phyloP scores from a whole-genome alignment of 1,140 invertebrate species.

The Melipona quadrifasciata region DNA sequence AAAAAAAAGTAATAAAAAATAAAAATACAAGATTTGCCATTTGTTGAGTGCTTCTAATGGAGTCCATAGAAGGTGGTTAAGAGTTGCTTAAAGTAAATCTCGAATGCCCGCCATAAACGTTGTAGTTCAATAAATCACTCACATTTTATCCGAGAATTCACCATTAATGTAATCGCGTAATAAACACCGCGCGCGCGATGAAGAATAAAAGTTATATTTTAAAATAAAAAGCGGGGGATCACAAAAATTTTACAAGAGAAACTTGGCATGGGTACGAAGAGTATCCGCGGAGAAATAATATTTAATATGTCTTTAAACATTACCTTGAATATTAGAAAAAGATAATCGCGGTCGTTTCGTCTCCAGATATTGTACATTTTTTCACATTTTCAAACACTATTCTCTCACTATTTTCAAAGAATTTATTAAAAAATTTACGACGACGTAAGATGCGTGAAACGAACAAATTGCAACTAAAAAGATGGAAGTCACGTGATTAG shows the following conservation, averaged over 20 bases:
- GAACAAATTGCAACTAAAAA: neutral
- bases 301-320: neutral
- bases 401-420: neutral
- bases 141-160: neutral
- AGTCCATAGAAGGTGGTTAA: neutral
- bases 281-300: neutral
- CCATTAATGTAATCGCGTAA: neutral
- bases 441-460: neutral
- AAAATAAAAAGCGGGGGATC: neutral
- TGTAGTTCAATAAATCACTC: neutral
- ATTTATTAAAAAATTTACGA: neutral
- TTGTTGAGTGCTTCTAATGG: neutral
- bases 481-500: neutral
- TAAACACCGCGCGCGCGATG: neutral
- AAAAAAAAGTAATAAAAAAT: neutral
- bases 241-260: neutral
- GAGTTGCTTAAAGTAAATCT: neutral
- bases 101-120: neutral
- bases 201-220: neutral
- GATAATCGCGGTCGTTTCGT: neutral
- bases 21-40: neutral
- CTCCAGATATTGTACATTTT: neutral
- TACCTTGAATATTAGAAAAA: neutral
- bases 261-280: neutral
- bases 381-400: neutral